Conservation (phyloP, 2,113 vertebrate species). For the Mugil cephalus region DNA sequence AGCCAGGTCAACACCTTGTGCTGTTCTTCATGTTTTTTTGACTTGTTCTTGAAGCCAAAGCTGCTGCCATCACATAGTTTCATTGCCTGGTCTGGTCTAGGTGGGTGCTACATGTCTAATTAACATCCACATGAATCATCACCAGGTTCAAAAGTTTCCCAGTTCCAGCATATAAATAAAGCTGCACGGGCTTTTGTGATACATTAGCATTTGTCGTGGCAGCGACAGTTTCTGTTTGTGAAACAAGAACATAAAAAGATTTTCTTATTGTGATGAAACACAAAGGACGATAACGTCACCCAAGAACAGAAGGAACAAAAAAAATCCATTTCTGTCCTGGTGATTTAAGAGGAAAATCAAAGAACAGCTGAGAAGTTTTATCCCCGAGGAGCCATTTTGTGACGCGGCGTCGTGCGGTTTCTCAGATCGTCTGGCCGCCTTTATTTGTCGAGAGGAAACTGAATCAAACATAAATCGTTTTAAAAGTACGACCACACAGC, state of each 20-base stretch:
- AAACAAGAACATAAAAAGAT: not conserved
- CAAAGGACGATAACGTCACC: not conserved
- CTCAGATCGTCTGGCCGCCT: slow-evolving; percentile 5
- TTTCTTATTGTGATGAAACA: not conserved
- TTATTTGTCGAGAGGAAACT: slow-evolving; percentile 34
- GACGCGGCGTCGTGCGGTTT: slow-evolving; percentile 5
- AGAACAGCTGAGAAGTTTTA: not conserved
- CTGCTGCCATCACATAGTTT: too few relatives aligned
- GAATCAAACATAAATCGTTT: slow-evolving; percentile 32
- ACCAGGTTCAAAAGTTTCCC: too few relatives aligned
- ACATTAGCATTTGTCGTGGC: too few relatives aligned
- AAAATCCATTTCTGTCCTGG: not conserved
- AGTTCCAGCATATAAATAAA: too few relatives aligned
- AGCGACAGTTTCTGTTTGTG: too few relatives aligned
- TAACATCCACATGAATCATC: too few relatives aligned
- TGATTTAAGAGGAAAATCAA: not conserved
- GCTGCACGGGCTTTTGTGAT: too few relatives aligned
- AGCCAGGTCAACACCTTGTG: too few relatives aligned
- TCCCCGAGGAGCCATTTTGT: slow-evolving; percentile 27
- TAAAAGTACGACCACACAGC: slow-evolving; percentile 34
- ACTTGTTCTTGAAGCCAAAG: too few relatives aligned
- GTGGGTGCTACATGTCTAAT: too few relatives aligned
- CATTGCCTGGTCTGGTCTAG: too few relatives aligned
- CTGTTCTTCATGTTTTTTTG: too few relatives aligned
- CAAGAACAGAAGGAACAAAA: slow-evolving; percentile 6